Percentiles rank a stretch among this genome's conserved stretches.
These are phyloP conservation scores for Danionella cerebrum DNA, from an alignment of 2,113 vertebrate genomes.

Conservation along the genomic window DNA sequence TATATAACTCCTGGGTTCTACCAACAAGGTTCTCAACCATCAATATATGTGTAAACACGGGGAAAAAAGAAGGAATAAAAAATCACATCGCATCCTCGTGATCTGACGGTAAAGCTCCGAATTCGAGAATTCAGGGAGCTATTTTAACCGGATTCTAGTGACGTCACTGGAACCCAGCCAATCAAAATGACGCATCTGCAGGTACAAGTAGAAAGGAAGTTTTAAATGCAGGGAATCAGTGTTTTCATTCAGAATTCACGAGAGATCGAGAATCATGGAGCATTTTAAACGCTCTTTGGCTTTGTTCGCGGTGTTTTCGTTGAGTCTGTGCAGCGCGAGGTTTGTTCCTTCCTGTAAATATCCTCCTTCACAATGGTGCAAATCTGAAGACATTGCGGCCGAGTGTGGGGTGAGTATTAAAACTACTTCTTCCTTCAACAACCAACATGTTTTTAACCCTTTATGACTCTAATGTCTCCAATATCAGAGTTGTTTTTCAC, in stretches of 20 bases:
- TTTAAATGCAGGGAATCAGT: neutral
- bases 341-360: constrained; percentile 36
- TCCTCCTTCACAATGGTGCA: constrained; percentile 66
- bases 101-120: neutral
- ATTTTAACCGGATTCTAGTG: constrained; percentile 21
- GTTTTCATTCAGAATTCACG: neutral
- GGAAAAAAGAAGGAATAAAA: no score
- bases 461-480: no score
- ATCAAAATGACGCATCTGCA: constrained; percentile 28
- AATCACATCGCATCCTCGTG: no score
- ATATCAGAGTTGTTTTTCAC: no score
- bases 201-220: neutral
- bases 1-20: no score
- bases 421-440: neutral
- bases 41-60: no score
- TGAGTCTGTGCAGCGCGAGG: neutral
- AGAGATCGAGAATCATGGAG: neutral
- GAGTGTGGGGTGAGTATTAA: constrained; percentile 67
- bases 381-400: constrained; percentile 52
- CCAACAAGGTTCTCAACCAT: no score
- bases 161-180: constrained; percentile 38
- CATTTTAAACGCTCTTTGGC: constrained; percentile 35
- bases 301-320: constrained; percentile 33
- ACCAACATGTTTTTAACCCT: neutral
- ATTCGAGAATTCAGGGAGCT: neutral